Percentiles rank a stretch among this genome's conserved stretches.
These are phyloP conservation scores for Crotalus tigris DNA, from an alignment of 2,113 vertebrate genomes.

Conservation along the genomic window DNA sequence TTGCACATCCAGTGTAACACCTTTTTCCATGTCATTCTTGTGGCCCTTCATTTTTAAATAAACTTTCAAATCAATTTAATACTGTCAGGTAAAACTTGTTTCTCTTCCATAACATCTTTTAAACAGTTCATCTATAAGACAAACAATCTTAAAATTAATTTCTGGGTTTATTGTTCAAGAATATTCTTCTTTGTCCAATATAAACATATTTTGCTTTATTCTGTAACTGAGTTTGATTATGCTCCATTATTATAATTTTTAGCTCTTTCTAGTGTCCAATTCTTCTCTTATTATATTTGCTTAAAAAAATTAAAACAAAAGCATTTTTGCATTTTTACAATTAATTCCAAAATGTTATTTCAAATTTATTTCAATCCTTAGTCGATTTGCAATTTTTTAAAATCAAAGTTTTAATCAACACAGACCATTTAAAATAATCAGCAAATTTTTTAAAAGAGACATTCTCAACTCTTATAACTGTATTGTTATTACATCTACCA, in stretches of 20 bases:
- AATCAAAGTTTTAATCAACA: neutral
- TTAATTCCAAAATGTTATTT: neutral
- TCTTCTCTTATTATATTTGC: neutral
- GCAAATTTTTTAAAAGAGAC: neutral
- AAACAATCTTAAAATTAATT: neutral
- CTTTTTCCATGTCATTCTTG: neutral
- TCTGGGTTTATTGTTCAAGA: neutral
- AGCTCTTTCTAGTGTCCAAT: neutral
- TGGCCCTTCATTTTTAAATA: neutral
- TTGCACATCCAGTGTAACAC: neutral
- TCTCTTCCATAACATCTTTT: neutral
- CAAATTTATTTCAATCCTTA: neutral
- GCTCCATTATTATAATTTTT: neutral
- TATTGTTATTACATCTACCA: neutral
- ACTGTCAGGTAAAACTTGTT: neutral
- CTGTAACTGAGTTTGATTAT: neutral
- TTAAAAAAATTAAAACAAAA: neutral
- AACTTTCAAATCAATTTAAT: neutral
- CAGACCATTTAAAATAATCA: neutral
- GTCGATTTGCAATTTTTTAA: neutral
- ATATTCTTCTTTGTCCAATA: neutral
- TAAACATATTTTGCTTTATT: neutral
- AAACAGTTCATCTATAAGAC: neutral
- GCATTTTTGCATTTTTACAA: neutral
- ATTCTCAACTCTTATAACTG: neutral